Evolutionary conservation across 2,113 vertebrate species (phyloP), one percentile per base, ranked within the genome.

Genomic region (Passer montanus): DNA sequence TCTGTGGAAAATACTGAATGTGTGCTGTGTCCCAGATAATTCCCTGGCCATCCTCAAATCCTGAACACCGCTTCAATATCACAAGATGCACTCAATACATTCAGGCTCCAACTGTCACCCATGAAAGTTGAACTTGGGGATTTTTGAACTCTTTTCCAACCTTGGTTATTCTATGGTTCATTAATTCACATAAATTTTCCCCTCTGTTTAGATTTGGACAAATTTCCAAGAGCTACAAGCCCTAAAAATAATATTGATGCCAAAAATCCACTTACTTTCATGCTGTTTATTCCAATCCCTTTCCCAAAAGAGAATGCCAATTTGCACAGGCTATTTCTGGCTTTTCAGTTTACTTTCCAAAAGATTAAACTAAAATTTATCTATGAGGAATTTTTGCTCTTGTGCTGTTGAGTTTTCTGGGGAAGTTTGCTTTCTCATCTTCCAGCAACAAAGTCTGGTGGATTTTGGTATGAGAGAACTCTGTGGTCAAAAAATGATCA

Each of bases 51-150:
- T 14, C 41, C 56, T 44, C 46, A 55, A 22, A 55, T 4, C 22
- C 31, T 4, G 3, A 55, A 20, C 43, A 91, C 52, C 24, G 5
- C 2, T 4, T n/a, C 13, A 4, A 0, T 10, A 17, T 15, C 49
- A 4, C 23, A 7, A 6, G 55, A 8, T 10, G 7, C 7, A 8
- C 3, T 26, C 7, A 50, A 79, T 53, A 73, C 79, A 49, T 13
- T 20, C 0, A 9, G 44, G 20, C 23, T 60, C 26, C n/a, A 33
- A 15, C 19, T 73, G 22, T 43, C 53, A 47, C 39, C 33, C n/a
- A 4, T 3, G 18, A 12, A n/a, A 41, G 19, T 2, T 41, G 30
- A 11, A 35, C 24, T 49, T 16, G 4, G 27, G 18, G 15, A 37
- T 37, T 35, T 70, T 14, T 3, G 13, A 63, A 3, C 18, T 50